Evolutionary conservation across 2,113 vertebrate genomes (phyloP), one percentile per base, ranked within the genome.

Genomic region (Lucifuga dentata): DNA sequence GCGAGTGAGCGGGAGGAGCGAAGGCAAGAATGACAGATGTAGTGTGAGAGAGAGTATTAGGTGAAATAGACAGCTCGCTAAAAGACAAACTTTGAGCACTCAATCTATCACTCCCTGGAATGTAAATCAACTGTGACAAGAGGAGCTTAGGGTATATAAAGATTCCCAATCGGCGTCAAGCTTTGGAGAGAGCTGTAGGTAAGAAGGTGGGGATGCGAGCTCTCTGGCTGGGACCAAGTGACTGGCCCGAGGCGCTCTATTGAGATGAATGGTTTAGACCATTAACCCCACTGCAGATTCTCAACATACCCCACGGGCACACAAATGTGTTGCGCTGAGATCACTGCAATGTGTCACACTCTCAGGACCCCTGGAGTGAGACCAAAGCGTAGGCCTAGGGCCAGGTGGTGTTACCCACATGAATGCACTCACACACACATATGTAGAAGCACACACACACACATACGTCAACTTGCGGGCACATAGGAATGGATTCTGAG

Each of bases 261-360:
- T 60, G 66, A 86, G 90, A 88, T 80, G 84, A 90, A 85, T 80
- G 78, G 76, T 83, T 87, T 77, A 87, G 84, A 75, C 80, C 86
- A 89, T 91, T 90, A 89, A 91, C 79, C 83, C 78, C 80, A 35
- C 68, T 17, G 74, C 81, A 76, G 73, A 81, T 63, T 65, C 79
- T 52, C 66, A 78, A 63, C 80, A 77, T 45, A 29, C 76, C 83
- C 79, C 74, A 75, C 59, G 52, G 80, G 86, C 85, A 74, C 73
- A 83, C 73, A 69, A 86, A 89, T 81, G 85, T 83, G 83, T 85
- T 73, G 68, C 44, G 51, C 64, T 12, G 61, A 83, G 87, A 88
- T 86, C 83, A 76, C 60, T 82, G 73, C 78, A 71, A 74, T 60
- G 80, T 43, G 68, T 74, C 44, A 32, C 77, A 57, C 73, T 71